phyloP scores from a whole-genome alignment of 2,797 vertebrate genomes.

The Hydrolagus colliei region DNA sequence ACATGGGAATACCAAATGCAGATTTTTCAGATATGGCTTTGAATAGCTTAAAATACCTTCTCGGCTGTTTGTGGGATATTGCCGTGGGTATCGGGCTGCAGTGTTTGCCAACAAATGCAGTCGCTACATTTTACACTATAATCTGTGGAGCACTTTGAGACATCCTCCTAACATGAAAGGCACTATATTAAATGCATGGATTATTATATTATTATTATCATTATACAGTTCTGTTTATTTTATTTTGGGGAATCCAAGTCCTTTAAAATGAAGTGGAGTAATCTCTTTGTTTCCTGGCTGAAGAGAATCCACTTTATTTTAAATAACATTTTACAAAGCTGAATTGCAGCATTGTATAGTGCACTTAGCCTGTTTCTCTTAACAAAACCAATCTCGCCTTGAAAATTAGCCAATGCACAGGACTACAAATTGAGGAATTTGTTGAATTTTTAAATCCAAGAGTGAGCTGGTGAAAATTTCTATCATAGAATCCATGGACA shows the following conservation, averaged over 20 bases:
- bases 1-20: too few relatives aligned
- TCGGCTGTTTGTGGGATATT: too few relatives aligned
- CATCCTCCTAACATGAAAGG: neutral
- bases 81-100: too few relatives aligned
- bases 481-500: neutral
- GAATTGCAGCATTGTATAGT: neutral
- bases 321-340: neutral
- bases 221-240: neutral
- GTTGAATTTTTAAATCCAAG: neutral
- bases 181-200: neutral
- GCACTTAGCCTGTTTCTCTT: neutral
- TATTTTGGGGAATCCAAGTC: too few relatives aligned
- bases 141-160: too few relatives aligned
- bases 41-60: too few relatives aligned
- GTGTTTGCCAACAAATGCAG: too few relatives aligned
- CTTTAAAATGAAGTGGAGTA: too few relatives aligned
- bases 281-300: neutral
- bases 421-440: neutral
- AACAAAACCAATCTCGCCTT: neutral
- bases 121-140: too few relatives aligned
- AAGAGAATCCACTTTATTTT: slow-evolving; percentile 5
- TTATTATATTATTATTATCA: too few relatives aligned
- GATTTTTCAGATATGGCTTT: too few relatives aligned
- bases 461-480: too few relatives aligned
- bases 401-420: neutral